A percentile compares a stretch with the other conserved stretches of the same genome.
Conservation (phyloP, 2,113 vertebrate species). For the Orycteropus afer region DNA sequence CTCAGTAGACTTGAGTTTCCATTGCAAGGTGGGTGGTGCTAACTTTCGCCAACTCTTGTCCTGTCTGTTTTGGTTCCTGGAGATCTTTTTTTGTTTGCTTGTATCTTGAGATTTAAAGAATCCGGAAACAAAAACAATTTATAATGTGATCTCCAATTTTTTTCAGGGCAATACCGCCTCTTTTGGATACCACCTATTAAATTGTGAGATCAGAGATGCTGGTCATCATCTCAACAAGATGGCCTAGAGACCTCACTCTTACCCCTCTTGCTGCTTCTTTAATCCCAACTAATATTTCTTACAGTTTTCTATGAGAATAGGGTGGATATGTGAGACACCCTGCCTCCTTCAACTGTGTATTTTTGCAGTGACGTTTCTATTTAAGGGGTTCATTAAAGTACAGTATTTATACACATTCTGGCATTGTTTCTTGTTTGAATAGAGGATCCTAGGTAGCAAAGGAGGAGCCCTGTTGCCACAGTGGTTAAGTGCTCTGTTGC, state of each 20-base stretch:
- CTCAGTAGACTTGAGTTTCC: background rate
- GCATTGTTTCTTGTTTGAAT: constrained; percentile 33
- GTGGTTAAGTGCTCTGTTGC: no score
- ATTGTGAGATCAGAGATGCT: background rate
- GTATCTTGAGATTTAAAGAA: constrained; percentile 28
- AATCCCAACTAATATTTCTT: constrained; percentile 25
- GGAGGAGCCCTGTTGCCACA: no score
- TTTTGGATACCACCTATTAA: background rate
- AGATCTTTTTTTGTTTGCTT: background rate
- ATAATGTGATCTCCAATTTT: background rate
- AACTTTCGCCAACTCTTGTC: background rate
- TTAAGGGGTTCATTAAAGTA: constrained; percentile 74
- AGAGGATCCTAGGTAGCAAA: background rate
- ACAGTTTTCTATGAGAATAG: background rate
- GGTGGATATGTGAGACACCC: background rate
- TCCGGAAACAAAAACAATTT: constrained; percentile 38
- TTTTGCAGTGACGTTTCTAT: constrained; percentile 65
- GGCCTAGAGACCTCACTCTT: background rate
- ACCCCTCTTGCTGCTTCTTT: background rate
- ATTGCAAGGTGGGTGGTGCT: background rate
- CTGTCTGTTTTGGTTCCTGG: background rate
- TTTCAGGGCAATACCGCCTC: background rate
- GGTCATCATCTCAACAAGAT: background rate
- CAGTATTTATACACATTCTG: constrained; percentile 60
- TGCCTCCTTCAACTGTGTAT: constrained; percentile 20